A percentile compares a stretch with the other conserved stretches of the same genome.
Evolutionary conservation across 2,113 vertebrate genomes (phyloP).

Genomic region (Excalfactoria chinensis): DNA sequence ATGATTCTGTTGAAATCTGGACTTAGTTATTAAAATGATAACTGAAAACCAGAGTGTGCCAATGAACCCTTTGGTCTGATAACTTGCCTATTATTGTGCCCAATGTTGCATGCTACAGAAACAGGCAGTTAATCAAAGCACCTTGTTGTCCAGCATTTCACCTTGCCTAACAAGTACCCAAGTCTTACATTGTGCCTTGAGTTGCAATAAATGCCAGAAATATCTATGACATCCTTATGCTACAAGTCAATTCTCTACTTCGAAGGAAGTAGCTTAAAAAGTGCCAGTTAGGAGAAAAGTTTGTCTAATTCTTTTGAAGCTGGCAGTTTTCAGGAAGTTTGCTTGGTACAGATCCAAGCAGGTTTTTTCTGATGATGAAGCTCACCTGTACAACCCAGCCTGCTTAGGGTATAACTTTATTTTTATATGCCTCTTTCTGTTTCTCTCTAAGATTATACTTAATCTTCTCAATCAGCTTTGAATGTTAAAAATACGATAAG

Average conservation of each 20-base stretch:
- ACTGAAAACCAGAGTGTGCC: background rate
- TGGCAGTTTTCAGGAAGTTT: background rate
- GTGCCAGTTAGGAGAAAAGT: background rate
- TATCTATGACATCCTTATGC: accelerated
- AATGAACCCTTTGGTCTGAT: background rate
- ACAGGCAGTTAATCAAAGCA: background rate
- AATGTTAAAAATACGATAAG: background rate
- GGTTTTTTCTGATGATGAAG: background rate
- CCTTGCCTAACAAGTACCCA: no score
- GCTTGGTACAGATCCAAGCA: accelerated
- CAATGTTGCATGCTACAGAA: background rate
- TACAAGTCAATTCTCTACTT: background rate
- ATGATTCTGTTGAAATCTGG: background rate
- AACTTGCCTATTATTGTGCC: background rate
- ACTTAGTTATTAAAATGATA: background rate
- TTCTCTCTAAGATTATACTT: background rate
- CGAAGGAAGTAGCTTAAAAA: background rate
- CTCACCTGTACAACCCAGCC: background rate
- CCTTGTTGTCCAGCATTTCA: accelerated
- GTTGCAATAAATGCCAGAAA: background rate
- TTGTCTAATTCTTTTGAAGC: background rate
- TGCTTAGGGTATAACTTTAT: accelerated
- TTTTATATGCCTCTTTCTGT: background rate
- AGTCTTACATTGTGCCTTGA: background rate
- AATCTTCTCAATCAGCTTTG: background rate